Base-by-base conservation (phyloP, 2,888 invertebrate species). In the Drosophila putrida region DNA sequence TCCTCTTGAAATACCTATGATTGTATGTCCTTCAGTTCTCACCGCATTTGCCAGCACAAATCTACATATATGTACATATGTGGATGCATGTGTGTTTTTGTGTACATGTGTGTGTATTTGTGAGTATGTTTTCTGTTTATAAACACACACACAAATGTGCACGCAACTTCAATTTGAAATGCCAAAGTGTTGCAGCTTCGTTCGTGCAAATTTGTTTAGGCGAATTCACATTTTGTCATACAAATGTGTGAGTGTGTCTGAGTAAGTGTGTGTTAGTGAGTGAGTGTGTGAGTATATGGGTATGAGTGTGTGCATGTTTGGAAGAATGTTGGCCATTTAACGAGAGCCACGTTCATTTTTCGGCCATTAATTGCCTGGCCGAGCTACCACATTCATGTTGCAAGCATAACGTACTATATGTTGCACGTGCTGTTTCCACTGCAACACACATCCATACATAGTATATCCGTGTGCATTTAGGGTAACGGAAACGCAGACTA, bases 191-290 rank as follows among this genome's bases (percentile, higher is more conserved):
- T 80, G 71, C 75, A 64, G 72, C 57, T 82, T 71, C 65, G 69
- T 68, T 80, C 78, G 78, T 80, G 80, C 64, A 85, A 82, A 85
- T 85, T 84, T 82, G 84, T 81, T 82, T 78, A 83, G 80, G 70
- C 68, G 77, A 71, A 69, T 79, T 79, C 71, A 41, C 73, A 75
- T 71, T 55, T 68, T 73, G 47, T 62, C 61, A 53, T 28, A 10
- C 13, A 39, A 35, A 6, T 55, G 46, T 35, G 43, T 39, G 36
- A n/a, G 39, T 59, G 31, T 57, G 41, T 49, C 55, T 31, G 20
- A 15, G n/a, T 31, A n/a, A 38, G 39, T 50, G 10, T 43, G 13
- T 60, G 65, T 54, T 31, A 5, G 6, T 38, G n/a, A 10, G 33
- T 31, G n/a, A n/a, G 4, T 20, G 50, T 1, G 13, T n/a, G 25